Evolutionary conservation across 2,888 invertebrate genomes (phyloP).

Genomic region (Atethmia centrago): DNA sequence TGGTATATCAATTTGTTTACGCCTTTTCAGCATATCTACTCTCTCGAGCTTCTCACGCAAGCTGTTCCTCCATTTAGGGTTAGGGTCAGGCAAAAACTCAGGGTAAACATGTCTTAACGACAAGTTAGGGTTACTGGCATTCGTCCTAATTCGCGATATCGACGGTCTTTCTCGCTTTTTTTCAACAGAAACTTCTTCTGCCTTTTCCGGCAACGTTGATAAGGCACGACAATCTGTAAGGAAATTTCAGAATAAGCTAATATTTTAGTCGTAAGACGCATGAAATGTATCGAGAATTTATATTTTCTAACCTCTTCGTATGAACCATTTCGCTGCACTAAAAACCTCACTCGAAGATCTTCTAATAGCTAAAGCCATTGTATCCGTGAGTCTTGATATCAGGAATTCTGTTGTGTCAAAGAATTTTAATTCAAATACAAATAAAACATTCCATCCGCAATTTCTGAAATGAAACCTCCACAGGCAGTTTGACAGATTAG

Average conservation of each 20-base stretch:
- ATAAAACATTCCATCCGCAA: constrained; percentile 34
- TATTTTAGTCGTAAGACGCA: background rate
- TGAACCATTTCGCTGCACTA: constrained; percentile 80
- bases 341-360: constrained; percentile 75
- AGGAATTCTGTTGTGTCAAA: background rate
- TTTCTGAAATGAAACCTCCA: background rate
- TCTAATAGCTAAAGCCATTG: constrained; percentile 81
- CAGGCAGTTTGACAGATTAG: background rate
- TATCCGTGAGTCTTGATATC: constrained; percentile 1
- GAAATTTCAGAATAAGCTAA: constrained; percentile 1
- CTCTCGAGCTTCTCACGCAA: constrained; percentile 97
- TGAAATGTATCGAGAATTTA: background rate
- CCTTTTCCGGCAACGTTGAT: constrained; percentile 80
- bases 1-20: constrained; percentile 96
- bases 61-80: constrained; percentile 93
- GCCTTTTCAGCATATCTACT: constrained; percentile 96
- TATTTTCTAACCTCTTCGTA: constrained; percentile 82
- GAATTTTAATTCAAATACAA: constrained; percentile 16
- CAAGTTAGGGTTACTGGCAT: constrained; percentile 79
- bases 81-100: constrained; percentile 97
- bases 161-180: constrained; percentile 20
- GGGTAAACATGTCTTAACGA: constrained; percentile 94
- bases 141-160: constrained; percentile 66
- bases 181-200: constrained; percentile 55
- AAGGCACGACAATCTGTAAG: constrained; percentile 79